Evolutionary conservation across 2,888 invertebrate species (phyloP).

Genomic region (Drosophila monieri): DNA sequence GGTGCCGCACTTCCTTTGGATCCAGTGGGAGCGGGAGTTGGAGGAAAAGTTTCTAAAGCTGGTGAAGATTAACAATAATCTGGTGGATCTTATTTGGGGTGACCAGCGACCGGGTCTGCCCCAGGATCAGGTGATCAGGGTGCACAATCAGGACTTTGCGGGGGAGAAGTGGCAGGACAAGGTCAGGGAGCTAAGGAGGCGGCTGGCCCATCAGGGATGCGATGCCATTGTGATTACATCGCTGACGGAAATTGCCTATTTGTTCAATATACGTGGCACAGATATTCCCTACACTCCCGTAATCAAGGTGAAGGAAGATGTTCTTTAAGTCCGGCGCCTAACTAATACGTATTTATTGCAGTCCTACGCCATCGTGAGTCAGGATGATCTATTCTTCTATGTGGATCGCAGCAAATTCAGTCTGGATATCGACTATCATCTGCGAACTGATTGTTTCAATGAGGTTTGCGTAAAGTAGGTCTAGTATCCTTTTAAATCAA

Average conservation of each 20-base stretch:
- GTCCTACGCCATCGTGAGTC: slow-evolving; percentile 89
- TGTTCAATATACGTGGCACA: slow-evolving; percentile 93
- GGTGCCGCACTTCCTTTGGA: slow-evolving; percentile 89
- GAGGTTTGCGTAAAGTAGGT: slow-evolving; percentile 87
- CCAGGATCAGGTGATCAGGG: slow-evolving; percentile 84
- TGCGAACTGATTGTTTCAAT: slow-evolving; percentile 86
- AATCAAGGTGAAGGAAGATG: slow-evolving; percentile 85
- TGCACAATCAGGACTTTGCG: slow-evolving; percentile 86
- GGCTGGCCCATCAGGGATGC: slow-evolving; percentile 86
- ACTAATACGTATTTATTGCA: slow-evolving; percentile 59
- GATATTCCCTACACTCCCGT: slow-evolving; percentile 93
- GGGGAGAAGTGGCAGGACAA: slow-evolving; percentile 91
- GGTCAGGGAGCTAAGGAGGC: slow-evolving; percentile 87
- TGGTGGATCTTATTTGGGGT: slow-evolving; percentile 92
- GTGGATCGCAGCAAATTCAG: slow-evolving; percentile 88
- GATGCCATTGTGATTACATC: slow-evolving; percentile 94
- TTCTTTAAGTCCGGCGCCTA: too few species aligned
- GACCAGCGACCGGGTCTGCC: slow-evolving; percentile 86
- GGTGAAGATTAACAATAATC: slow-evolving; percentile 85
- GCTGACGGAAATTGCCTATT: slow-evolving; percentile 94
- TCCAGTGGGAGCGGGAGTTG: slow-evolving; percentile 86
- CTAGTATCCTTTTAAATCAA: neutral
- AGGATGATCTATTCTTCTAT: slow-evolving; percentile 88
- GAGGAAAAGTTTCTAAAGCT: slow-evolving; percentile 70
- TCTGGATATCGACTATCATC: slow-evolving; percentile 85